phyloP scores from a whole-genome alignment of 2,888 invertebrate species.

The Chloroclystis v-ata region DNA sequence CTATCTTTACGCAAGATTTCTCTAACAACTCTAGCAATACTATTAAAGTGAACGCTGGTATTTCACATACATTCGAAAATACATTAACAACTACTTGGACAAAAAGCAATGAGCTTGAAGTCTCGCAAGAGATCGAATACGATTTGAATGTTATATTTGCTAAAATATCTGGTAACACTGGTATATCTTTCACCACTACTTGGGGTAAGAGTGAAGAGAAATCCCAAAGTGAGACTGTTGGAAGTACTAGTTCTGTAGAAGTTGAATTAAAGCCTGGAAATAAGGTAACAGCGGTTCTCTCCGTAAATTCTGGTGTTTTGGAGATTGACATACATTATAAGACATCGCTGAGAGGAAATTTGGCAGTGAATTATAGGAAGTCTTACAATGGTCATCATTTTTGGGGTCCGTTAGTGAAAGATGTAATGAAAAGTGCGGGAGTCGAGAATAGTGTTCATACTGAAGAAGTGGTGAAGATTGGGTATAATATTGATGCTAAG shows the following conservation, averaged over 20 bases:
- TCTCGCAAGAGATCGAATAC: slow-evolving; percentile 54
- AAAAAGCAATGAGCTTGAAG: slow-evolving; percentile 39
- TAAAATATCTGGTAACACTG: slow-evolving; percentile 46
- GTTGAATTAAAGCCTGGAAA: slow-evolving; percentile 54
- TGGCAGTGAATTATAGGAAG: slow-evolving; percentile 54
- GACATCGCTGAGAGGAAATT: slow-evolving; percentile 47
- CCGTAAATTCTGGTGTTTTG: slow-evolving; percentile 48
- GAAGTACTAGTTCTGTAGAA: slow-evolving; percentile 52
- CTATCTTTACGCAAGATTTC: slow-evolving; percentile 52
- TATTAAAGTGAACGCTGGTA: slow-evolving; percentile 59
- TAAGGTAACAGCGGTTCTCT: slow-evolving; percentile 49
- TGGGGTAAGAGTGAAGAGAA: slow-evolving; percentile 56
- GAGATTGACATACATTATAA: slow-evolving; percentile 52
- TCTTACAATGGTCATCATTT: slow-evolving; percentile 52
- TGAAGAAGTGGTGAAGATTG: slow-evolving; percentile 46
- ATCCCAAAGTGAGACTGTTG: slow-evolving; percentile 49
- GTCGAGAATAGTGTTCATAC: slow-evolving; percentile 41
- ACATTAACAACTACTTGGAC: slow-evolving; percentile 54
- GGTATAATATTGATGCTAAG: slow-evolving; percentile 50
- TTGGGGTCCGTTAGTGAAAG: slow-evolving; percentile 47
- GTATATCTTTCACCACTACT: slow-evolving; percentile 47
- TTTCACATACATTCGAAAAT: slow-evolving; percentile 57
- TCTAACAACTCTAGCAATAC: slow-evolving; percentile 50
- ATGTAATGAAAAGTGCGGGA: slow-evolving; percentile 45
- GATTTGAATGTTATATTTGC: slow-evolving; percentile 51